Percentiles rank a stretch among this genome's conserved stretches.
Conservation (phyloP, 2,888 invertebrate genomes). For the Platycheirus albimanus region DNA sequence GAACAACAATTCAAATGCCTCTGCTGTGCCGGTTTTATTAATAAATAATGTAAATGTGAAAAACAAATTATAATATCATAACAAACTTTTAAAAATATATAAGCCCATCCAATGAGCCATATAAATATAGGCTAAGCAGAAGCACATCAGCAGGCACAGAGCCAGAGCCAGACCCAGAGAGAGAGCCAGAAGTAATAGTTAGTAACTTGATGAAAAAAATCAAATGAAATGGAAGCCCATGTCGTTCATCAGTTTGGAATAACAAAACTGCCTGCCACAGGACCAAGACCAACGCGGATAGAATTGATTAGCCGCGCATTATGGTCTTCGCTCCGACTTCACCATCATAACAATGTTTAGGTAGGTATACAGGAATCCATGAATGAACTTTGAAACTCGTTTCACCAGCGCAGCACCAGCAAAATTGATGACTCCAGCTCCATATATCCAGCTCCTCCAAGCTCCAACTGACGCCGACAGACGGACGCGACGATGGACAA, state of each 20-base stretch:
- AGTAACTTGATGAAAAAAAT: too few relatives aligned
- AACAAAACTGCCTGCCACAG: constrained; percentile 23
- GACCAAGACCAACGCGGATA: constrained; percentile 70
- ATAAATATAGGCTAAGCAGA: too few relatives aligned
- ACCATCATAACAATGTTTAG: constrained; percentile 13
- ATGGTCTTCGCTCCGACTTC: constrained; percentile 45
- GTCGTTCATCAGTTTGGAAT: too few relatives aligned
- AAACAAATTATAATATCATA: constrained; percentile 71
- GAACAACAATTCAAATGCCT: constrained; percentile 58
- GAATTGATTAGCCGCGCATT: constrained; percentile 72
- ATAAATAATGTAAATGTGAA: constrained; percentile 55
- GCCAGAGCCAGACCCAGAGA: too few relatives aligned
- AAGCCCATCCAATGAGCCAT: too few relatives aligned
- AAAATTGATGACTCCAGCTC: constrained; percentile 41
- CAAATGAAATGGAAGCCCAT: neutral
- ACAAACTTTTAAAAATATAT: constrained; percentile 53
- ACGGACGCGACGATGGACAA: too few relatives aligned
- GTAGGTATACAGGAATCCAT: constrained; percentile 68
- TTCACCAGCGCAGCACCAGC: constrained; percentile 33
- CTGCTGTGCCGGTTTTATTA: constrained; percentile 38
- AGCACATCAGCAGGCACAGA: neutral
- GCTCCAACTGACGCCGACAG: too few relatives aligned
- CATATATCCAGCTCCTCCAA: constrained; percentile 1
- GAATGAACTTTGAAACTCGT: constrained; percentile 75
- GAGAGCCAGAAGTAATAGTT: too few relatives aligned